Percentiles rank a stretch among this genome's conserved stretches.
Conservation (phyloP, 2,888 invertebrate species). For the Acanthosepion lycidas region DNA sequence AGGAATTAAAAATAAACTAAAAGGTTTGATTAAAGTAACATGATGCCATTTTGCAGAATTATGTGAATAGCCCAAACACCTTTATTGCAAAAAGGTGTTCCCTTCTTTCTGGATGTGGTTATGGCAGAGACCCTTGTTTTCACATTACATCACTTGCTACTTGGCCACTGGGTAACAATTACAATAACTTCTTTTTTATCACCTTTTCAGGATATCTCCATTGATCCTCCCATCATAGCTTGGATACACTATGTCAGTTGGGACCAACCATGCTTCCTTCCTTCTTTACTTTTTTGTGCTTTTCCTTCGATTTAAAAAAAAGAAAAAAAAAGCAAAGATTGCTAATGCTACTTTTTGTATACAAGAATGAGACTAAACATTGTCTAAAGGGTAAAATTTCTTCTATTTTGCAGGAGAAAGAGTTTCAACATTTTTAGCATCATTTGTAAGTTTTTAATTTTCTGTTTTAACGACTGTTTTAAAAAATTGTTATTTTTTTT, state of each 20-base stretch:
- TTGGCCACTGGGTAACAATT: slow-evolving; percentile 14
- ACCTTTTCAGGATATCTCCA: neutral
- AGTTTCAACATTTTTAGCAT: neutral
- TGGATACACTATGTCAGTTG: neutral
- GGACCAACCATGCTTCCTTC: slow-evolving; percentile 22
- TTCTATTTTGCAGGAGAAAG: slow-evolving; percentile 21
- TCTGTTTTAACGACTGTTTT: neutral
- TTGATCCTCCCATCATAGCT: neutral
- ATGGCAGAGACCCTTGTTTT: slow-evolving; percentile 14
- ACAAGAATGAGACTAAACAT: neutral
- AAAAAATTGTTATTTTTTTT: neutral
- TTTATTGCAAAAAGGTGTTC: neutral
- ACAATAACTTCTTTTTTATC: neutral
- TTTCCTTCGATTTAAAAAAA: slow-evolving; percentile 21
- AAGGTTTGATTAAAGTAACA: neutral
- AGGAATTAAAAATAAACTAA: neutral
- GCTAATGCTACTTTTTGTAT: neutral
- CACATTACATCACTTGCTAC: neutral
- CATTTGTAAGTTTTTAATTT: neutral
- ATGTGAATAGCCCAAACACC: slow-evolving; percentile 23
- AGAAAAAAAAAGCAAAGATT: neutral
- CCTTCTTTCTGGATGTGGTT: slow-evolving; percentile 2
- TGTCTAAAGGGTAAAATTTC: neutral
- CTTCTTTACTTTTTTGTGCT: slow-evolving; percentile 21
- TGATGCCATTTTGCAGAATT: slow-evolving; percentile 18